Evolutionary conservation across 2,888 invertebrate genomes (phyloP).

Genomic region (Drosophila affinis): DNA sequence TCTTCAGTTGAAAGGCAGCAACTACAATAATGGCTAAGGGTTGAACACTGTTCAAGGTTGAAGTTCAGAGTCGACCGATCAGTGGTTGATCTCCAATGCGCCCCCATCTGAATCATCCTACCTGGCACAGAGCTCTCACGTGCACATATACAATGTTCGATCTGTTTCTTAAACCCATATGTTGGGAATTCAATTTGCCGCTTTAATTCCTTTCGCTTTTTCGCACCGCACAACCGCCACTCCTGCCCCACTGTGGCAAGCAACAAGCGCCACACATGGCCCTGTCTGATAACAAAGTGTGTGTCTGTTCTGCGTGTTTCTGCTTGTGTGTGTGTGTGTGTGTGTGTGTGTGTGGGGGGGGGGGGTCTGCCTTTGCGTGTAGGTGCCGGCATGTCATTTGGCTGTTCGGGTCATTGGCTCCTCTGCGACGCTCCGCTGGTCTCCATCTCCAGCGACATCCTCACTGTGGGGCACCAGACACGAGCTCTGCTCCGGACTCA

Average conservation of each 20-base stretch:
- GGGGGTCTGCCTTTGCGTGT: conserved; percentile 11
- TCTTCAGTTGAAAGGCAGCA: too few species aligned
- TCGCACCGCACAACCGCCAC: too few species aligned
- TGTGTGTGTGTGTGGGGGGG: conserved; percentile 7
- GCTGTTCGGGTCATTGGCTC: conserved; percentile 70
- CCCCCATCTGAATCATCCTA: too few species aligned
- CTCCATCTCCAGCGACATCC: neutral
- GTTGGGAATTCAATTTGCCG: neutral
- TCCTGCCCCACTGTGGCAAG: conserved; percentile 23
- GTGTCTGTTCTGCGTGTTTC: neutral
- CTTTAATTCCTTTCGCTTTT: neutral
- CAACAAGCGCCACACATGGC: conserved; percentile 44
- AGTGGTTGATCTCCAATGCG: too few species aligned
- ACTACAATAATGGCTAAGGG: too few species aligned
- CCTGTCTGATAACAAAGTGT: conserved; percentile 62
- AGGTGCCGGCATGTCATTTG: conserved; percentile 61
- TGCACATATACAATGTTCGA: neutral
- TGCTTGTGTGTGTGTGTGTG: conserved; percentile 16
- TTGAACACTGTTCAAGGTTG: too few species aligned
- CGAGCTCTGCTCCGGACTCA: neutral
- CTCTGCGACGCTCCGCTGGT: conserved; percentile 6
- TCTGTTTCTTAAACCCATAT: neutral
- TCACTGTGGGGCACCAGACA: neutral
- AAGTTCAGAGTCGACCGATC: too few species aligned
- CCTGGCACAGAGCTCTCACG: too few species aligned